These are phyloP conservation scores for Drosophila colorata DNA, from an alignment of 2,888 invertebrate species.

Conservation along the genomic window DNA sequence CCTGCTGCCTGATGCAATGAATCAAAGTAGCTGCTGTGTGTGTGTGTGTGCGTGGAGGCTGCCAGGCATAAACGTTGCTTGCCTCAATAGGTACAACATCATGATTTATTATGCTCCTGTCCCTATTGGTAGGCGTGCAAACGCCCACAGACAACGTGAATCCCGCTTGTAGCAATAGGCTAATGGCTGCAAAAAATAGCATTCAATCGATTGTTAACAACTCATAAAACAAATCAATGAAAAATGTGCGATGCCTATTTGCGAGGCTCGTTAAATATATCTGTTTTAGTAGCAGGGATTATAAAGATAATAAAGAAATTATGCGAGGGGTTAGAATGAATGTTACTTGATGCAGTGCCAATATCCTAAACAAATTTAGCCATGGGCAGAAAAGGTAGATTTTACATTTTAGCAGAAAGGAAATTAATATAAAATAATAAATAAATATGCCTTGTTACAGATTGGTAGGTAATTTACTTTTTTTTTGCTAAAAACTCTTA, in stretches of 20 bases:
- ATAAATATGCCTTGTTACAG: no score
- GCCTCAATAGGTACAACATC: slow-evolving; percentile 49
- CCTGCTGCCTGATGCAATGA: slow-evolving; percentile 65
- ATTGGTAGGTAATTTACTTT: no score
- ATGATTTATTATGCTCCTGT: slow-evolving; percentile 52
- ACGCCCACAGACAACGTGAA: slow-evolving; percentile 41
- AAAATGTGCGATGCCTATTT: slow-evolving; percentile 10
- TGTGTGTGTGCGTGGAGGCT: slow-evolving; percentile 9
- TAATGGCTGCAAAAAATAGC: slow-evolving; percentile 41
- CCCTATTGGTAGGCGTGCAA: slow-evolving; percentile 42
- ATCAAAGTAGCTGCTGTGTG: slow-evolving; percentile 50
- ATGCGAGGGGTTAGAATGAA: not conserved
- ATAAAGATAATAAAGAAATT: not conserved
- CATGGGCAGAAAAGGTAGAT: no score
- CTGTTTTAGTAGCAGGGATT: not conserved
- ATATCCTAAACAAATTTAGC: no score
- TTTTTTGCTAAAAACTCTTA: no score
- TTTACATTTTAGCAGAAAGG: no score
- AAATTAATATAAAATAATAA: no score
- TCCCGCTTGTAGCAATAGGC: slow-evolving; percentile 37
- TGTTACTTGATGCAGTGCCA: not conserved
- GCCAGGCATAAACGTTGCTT: slow-evolving; percentile 16
- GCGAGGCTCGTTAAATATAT: not conserved
- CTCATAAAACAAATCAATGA: slow-evolving; percentile 48
- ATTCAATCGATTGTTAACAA: slow-evolving; percentile 66